Conservation (phyloP, 64 coral and sea anemone species). For the Porites lutea region DNA sequence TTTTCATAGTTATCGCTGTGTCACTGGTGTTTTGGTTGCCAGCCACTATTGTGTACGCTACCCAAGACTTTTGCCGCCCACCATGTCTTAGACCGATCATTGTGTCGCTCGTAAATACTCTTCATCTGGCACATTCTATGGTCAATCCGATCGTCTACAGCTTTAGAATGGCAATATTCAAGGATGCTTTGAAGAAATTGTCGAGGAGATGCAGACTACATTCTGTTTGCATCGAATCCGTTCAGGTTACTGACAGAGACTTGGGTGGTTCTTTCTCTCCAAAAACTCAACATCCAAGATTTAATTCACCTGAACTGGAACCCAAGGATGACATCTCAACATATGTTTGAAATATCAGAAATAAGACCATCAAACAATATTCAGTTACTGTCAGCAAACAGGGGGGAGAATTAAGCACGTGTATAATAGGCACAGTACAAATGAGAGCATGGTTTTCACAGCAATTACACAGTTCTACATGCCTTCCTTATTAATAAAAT, state of each 20-base stretch:
- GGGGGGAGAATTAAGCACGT: too few species aligned
- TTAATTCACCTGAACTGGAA: too few species aligned
- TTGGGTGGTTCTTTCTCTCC: too few species aligned
- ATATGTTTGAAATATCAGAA: too few species aligned
- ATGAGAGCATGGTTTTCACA: too few species aligned
- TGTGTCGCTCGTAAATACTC: not conserved
- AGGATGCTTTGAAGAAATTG: not conserved
- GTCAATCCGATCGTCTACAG: slow-evolving; percentile 19
- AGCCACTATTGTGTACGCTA: not conserved
- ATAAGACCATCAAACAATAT: too few species aligned
- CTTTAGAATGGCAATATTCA: not conserved
- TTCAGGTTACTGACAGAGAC: not conserved
- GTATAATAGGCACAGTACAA: too few species aligned
- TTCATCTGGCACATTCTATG: slow-evolving; percentile 6
- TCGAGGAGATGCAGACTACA: not conserved
- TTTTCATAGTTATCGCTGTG: not conserved
- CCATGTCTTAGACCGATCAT: not conserved
- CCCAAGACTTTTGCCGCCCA: not conserved
- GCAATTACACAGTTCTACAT: too few species aligned
- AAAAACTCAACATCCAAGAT: too few species aligned
- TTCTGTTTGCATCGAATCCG: not conserved
- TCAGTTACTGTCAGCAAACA: too few species aligned
- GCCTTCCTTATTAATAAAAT: too few species aligned
- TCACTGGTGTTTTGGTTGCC: not conserved
- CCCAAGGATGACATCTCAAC: too few species aligned